Base-by-base conservation (phyloP, 2,888 invertebrate genomes). In the Rhagonycha lutea region DNA sequence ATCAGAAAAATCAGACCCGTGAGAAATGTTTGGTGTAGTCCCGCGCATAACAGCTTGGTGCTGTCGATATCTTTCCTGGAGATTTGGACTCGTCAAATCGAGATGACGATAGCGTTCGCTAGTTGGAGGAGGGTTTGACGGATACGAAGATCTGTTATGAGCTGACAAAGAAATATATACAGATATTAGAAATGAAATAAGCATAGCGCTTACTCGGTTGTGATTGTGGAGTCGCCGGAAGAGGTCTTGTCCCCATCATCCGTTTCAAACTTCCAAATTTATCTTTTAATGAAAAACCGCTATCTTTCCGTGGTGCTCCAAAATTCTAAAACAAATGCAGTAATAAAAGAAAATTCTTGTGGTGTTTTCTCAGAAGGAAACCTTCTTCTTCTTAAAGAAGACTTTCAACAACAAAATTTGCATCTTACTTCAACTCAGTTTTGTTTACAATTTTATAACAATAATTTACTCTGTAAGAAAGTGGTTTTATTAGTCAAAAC, bases 31-130 rank as follows among this genome's bases (percentile, higher is more conserved):
- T 0, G 88, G 87, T 3, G 87, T 86, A 2, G 87, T 87, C 12
- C 88, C 88, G 32, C 88, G 87, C 88, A 90, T 90, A 12, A 89
- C 88, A 47, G 90, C 88, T 84, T 90, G 91, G 81, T 91, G 91
- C 80, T 90, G 90, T 61, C 90, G 88, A 81, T 91, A 91, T 63
- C 91, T 87, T 82, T 91, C 90, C 81, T 91, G 91, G 68, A 91
- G 84, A 9, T 85, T 86, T 32, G 87, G 86, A 81, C 87, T 88
- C 3, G 87, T 86, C 77, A 79, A 79, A 75, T 77, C 83, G 10
- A 75, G 63, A 60, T 65, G 78, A 28, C 81, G 81, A 63, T 78
- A 81, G 32, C 83, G 81, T 70, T 83, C 82, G 7, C 83, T 81
- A 12, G 70, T 75, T 47, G 78, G 76, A 4, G 83, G 80, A n/a